Evolutionary conservation across 1,140 invertebrate genomes (phyloP).

Genomic region (Brachionus paranguensis): DNA sequence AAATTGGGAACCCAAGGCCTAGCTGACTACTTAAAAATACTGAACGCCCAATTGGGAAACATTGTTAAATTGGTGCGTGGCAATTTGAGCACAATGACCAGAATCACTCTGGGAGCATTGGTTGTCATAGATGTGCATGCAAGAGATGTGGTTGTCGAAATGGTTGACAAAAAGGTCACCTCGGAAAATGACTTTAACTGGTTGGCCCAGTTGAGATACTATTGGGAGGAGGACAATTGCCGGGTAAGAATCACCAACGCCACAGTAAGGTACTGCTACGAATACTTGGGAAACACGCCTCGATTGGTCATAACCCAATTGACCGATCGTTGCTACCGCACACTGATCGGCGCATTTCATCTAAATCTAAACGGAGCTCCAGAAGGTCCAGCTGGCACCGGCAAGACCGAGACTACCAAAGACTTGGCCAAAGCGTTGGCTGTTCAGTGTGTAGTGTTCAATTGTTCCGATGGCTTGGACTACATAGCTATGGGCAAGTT

Average conservation of each 20-base stretch:
- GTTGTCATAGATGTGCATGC: constrained; percentile 53
- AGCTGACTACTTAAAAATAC: constrained; percentile 46
- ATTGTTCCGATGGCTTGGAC: constrained; percentile 57
- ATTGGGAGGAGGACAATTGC: constrained; percentile 51
- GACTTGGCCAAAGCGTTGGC: constrained; percentile 57
- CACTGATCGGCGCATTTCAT: constrained; percentile 54
- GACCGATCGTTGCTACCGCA: constrained; percentile 56
- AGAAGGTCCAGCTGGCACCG: constrained; percentile 60
- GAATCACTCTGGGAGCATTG: constrained; percentile 54
- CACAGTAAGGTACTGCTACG: constrained; percentile 55
- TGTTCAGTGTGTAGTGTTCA: constrained; percentile 58
- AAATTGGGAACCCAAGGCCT: not conserved
- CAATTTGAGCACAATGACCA: constrained; percentile 53
- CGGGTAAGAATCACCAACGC: constrained; percentile 54
- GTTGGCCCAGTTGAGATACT: constrained; percentile 56
- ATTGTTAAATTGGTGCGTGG: constrained; percentile 56
- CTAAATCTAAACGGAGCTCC: constrained; percentile 53
- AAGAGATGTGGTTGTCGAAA: constrained; percentile 48
- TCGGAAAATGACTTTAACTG: constrained; percentile 56
- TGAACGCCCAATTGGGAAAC: constrained; percentile 50
- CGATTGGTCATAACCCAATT: constrained; percentile 56
- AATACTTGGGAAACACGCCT: constrained; percentile 56
- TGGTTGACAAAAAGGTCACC: constrained; percentile 45
- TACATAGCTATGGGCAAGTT: constrained; percentile 58
- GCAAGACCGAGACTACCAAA: constrained; percentile 62